Percentiles rank a stretch among this genome's conserved stretches.
Evolutionary conservation across 2,888 invertebrate species (phyloP).

Genomic region (Dicycla oo): DNA sequence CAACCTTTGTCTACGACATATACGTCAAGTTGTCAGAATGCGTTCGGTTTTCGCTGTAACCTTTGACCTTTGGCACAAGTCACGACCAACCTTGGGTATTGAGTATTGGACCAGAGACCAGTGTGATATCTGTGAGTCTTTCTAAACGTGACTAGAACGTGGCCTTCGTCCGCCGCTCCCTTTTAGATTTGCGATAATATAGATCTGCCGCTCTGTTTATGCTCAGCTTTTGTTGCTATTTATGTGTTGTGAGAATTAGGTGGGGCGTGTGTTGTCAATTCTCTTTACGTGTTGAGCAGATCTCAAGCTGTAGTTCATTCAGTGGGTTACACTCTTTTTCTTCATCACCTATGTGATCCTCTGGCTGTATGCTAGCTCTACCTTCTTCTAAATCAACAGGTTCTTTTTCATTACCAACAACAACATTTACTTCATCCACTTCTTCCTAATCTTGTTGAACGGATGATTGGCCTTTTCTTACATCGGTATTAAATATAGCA

Average conservation of each 20-base stretch:
- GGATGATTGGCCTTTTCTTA: conserved; percentile 16
- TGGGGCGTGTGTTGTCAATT: conserved; percentile 40
- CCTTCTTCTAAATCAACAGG: neutral
- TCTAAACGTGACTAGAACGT: conserved; percentile 85
- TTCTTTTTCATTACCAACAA: neutral
- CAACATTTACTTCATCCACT: neutral
- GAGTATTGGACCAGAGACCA: conserved; percentile 69
- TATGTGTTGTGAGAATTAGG: conserved; percentile 69
- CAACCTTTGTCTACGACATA: conserved; percentile 74
- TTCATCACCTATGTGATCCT: no score
- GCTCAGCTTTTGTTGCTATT: conserved; percentile 72
- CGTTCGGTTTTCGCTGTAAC: conserved; percentile 79
- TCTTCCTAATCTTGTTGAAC: neutral
- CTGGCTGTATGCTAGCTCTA: neutral
- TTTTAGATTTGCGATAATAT: conserved; percentile 82
- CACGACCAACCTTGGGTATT: conserved; percentile 85
- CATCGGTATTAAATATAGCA: conserved; percentile 18
- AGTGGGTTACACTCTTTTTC: neutral
- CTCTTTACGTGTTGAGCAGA: conserved; percentile 8
- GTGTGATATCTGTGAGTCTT: conserved; percentile 72
- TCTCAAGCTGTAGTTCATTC: neutral
- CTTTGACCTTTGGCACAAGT: conserved; percentile 83
- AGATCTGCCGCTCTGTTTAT: conserved; percentile 76
- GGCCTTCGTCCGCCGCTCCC: conserved; percentile 87
- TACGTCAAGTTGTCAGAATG: conserved; percentile 78